phyloP scores from a whole-genome alignment of 2,888 invertebrate species.

The Drosophila kambysellisi region DNA sequence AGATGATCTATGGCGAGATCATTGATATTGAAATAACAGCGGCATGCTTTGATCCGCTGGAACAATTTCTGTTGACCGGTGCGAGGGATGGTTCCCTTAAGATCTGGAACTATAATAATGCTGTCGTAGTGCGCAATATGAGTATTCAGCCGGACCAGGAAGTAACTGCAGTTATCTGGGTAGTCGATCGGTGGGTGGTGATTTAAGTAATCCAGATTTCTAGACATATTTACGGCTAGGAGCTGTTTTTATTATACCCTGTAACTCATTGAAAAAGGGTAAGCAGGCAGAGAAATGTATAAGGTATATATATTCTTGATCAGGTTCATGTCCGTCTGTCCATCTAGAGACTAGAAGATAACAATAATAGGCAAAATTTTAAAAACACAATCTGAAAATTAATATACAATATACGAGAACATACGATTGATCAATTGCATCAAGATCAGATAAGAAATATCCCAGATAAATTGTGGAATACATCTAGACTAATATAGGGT shows the following conservation, averaged over 20 bases:
- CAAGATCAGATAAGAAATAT: not conserved
- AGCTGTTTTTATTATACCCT: not conserved
- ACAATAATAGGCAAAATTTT: not conserved
- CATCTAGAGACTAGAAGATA: not conserved
- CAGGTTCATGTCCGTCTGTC: not conserved
- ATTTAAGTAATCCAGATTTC: constrained; percentile 17
- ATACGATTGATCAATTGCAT: not conserved
- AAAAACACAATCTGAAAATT: too few species aligned
- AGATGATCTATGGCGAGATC: constrained; percentile 88
- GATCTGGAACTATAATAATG: constrained; percentile 94
- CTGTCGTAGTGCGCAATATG: constrained; percentile 90
- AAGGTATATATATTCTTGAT: not conserved
- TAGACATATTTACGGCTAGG: not conserved
- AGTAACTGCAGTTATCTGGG: constrained; percentile 87
- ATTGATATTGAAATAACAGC: constrained; percentile 84
- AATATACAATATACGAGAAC: not conserved
- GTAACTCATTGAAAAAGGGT: not conserved
- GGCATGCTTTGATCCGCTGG: constrained; percentile 88
- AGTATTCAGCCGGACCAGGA: constrained; percentile 87
- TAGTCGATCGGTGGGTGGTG: constrained; percentile 86
- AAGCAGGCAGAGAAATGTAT: not conserved
- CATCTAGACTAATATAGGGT: not conserved
- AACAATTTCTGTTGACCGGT: constrained; percentile 91
- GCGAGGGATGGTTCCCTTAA: constrained; percentile 91
- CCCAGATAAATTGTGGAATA: not conserved